Conservation (phyloP, 2,113 vertebrate genomes). For the Hippocampus comes region DNA sequence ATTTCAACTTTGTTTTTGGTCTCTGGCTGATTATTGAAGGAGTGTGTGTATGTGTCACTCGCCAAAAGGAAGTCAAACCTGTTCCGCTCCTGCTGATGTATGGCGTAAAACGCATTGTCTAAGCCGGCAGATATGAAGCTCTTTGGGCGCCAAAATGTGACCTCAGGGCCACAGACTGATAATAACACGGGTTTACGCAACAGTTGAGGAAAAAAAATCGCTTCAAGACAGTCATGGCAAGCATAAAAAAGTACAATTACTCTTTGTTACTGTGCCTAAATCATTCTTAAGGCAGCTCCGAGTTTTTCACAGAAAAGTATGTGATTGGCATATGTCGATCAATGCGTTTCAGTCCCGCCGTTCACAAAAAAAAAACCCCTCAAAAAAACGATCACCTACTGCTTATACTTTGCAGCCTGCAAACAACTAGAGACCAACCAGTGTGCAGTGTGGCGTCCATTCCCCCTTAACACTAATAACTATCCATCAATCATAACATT, state of each 20-base stretch:
- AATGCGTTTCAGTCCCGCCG: too few relatives aligned
- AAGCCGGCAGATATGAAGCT: neutral
- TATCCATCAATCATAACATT: too few relatives aligned
- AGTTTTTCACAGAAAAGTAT: too few relatives aligned
- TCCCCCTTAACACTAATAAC: too few relatives aligned
- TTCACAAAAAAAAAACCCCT: too few relatives aligned
- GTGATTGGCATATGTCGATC: neutral
- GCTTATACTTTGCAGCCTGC: too few relatives aligned
- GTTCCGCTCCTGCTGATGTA: constrained; percentile 29
- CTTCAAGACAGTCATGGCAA: neutral
- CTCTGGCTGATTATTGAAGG: constrained; percentile 21
- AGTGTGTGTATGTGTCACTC: constrained; percentile 17
- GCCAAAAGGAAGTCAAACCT: constrained; percentile 17
- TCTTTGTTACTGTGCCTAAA: too few relatives aligned
- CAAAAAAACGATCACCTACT: too few relatives aligned
- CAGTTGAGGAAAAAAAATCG: neutral
- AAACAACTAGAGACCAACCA: too few relatives aligned
- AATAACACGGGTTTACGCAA: neutral
- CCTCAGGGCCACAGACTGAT: neutral
- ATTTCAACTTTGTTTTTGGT: constrained; percentile 28
- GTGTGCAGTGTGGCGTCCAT: too few relatives aligned
- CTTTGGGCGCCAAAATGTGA: constrained; percentile 9
- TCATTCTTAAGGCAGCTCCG: too few relatives aligned
- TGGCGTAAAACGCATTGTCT: neutral
- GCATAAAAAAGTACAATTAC: neutral